Conservation (phyloP, 1,140 invertebrate species). For the Orius insidiosus region DNA sequence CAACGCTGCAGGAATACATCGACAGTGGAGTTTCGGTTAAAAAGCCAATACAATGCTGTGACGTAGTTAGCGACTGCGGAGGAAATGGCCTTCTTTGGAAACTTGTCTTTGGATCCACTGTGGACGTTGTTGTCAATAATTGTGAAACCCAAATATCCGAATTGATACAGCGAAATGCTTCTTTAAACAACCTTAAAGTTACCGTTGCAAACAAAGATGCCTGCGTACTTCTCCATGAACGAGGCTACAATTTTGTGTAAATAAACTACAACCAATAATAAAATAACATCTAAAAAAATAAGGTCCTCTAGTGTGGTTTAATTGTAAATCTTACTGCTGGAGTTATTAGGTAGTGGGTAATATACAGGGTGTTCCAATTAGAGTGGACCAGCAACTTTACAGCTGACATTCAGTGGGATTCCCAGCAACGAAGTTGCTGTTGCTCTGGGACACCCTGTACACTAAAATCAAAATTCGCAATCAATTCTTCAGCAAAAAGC, state of each 20-base stretch:
- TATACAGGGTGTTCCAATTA: too few relatives aligned
- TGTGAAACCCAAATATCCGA: not conserved
- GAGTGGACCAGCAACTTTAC: too few relatives aligned
- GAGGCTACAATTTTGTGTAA: constrained; percentile 16
- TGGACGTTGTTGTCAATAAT: constrained; percentile 13
- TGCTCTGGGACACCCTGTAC: too few relatives aligned
- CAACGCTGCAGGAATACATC: constrained; percentile 6
- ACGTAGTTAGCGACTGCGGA: constrained; percentile 3
- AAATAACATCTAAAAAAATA: too few relatives aligned
- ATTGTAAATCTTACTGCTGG: too few relatives aligned
- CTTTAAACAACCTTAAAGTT: constrained; percentile 1
- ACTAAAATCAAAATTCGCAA: too few relatives aligned
- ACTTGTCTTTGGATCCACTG: constrained; percentile 7
- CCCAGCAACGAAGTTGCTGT: too few relatives aligned
- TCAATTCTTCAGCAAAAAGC: too few relatives aligned
- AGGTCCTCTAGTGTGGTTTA: too few relatives aligned
- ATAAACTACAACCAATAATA: not conserved
- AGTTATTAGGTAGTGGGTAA: too few relatives aligned
- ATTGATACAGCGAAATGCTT: constrained; percentile 5
- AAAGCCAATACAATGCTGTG: constrained; percentile 11
- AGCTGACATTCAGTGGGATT: too few relatives aligned
- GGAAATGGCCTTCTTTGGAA: constrained; percentile 12
- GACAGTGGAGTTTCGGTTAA: constrained; percentile 1
- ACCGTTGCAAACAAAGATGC: constrained; percentile 9
- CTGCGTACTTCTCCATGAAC: constrained; percentile 11